Base-by-base conservation (phyloP, 2,113 vertebrate genomes). In the Neodon shergylaensis region DNA sequence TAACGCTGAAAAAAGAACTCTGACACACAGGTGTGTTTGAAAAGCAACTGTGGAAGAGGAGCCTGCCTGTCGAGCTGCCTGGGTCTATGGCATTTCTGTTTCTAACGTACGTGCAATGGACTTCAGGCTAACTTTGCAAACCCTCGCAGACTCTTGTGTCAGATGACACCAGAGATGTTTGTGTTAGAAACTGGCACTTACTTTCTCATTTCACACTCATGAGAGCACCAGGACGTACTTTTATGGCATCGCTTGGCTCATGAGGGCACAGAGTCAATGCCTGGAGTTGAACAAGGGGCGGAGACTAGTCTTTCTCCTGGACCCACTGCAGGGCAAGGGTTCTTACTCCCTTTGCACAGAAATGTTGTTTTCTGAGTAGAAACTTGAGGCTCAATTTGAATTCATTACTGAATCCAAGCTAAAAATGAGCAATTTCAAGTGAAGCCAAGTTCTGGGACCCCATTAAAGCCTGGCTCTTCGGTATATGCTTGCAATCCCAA, bases 1-100 rank as follows among this genome's bases (percentile, higher is more conserved):
- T 33, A 36, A 73, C 58, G 77, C 14, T 68, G 36, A 89, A 93
- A 85, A 91, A 22, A 52, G n/a, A 93, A 68, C 47, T 61, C 22
- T 81, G 72, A 73, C 88, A 86, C 95, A 54, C n/a, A 26, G 14
- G 19, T 36, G 21, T 33, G 33, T 19, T 90, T 86, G 65, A 52
- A 36, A 49, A 66, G 52, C 9, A 77, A 33, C 22, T 19, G 63
- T 44, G n/a, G 52, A 42, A 84, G 72, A 88, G 31, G 12, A 66
- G 78, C 36, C 26, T n/a, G 36, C n/a, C 31, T 54, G 33, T 9
- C n/a, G 24, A 16, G 89, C 10, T 33, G 31, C 77, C 24, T 24
- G 24, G 77, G 42, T 72, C 24, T 31, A 6, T 9, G 8, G 21
- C 0, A 42, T 68, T 92, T 88, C 12, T 77, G 24, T 4, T 86